These are phyloP conservation scores for Thaleichthys pacificus DNA, from an alignment of 2,797 vertebrate genomes.

Conservation along the genomic window DNA sequence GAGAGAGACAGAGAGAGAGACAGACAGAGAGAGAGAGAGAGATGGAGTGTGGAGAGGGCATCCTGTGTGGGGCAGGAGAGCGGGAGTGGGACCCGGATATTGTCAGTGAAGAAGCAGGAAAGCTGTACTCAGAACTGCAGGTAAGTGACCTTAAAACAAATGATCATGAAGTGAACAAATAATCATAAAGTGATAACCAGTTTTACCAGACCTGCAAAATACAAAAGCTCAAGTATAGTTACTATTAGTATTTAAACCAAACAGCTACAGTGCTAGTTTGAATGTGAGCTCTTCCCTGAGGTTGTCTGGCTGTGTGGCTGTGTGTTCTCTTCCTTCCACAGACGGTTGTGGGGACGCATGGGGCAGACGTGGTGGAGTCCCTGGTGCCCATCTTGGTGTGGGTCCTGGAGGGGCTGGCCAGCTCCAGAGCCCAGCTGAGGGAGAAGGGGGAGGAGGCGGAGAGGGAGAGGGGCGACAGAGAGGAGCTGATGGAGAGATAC, in stretches of 20 bases:
- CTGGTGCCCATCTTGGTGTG: constrained; percentile 80
- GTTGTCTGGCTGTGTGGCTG: neutral
- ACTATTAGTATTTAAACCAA: neutral
- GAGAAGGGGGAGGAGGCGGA: constrained; percentile 73
- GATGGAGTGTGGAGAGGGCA: constrained; percentile 76
- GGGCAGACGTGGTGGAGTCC: constrained; percentile 77
- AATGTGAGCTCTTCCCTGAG: too few relatives aligned
- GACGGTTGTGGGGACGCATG: constrained; percentile 77
- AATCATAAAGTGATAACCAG: too few relatives aligned
- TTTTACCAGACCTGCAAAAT: too few relatives aligned
- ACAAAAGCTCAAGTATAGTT: too few relatives aligned
- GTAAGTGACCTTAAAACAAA: constrained; percentile 49
- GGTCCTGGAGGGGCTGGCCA: constrained; percentile 78
- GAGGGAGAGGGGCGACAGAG: constrained; percentile 70
- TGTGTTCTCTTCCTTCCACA: constrained; percentile 29
- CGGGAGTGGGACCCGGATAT: constrained; percentile 77
- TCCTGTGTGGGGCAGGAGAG: constrained; percentile 69
- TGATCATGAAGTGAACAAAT: neutral
- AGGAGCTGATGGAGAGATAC: constrained; percentile 72
- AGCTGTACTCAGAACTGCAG: constrained; percentile 80
- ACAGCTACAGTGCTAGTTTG: neutral
- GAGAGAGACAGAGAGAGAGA: neutral
- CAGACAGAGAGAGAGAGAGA: neutral
- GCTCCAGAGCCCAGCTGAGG: constrained; percentile 74
- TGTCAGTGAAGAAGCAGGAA: constrained; percentile 81